Evolutionary conservation across 2,888 invertebrate genomes (phyloP).

Genomic region (Limnephilus auricula): DNA sequence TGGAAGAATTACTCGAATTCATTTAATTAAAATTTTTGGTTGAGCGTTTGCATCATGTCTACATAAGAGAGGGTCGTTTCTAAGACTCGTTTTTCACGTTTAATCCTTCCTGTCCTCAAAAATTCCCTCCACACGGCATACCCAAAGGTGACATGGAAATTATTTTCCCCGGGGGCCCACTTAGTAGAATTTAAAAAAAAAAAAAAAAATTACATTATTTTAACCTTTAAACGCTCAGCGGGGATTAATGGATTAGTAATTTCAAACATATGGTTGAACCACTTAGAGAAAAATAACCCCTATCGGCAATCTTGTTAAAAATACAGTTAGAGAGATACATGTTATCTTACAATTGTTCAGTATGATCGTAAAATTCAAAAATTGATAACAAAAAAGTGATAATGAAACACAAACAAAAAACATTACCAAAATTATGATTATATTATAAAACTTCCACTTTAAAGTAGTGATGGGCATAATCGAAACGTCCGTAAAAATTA

Average conservation of each 20-base stretch:
- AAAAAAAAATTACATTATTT: background rate
- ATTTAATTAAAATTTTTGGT: too few species aligned
- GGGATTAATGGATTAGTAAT: background rate
- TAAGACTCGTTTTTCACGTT: too few species aligned
- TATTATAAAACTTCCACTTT: background rate
- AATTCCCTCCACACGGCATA: too few species aligned
- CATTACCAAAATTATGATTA: background rate
- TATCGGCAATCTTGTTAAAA: background rate
- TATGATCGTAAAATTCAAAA: background rate
- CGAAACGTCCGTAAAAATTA: background rate
- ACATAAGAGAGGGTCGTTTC: too few species aligned
- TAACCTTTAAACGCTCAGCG: background rate
- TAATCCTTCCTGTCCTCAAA: too few species aligned
- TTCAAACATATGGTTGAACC: background rate
- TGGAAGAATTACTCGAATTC: too few species aligned
- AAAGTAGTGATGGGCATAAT: background rate
- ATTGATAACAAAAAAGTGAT: background rate
- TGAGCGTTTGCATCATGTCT: too few species aligned
- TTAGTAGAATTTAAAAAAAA: too few species aligned
- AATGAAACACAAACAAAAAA: background rate
- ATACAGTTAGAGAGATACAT: background rate
- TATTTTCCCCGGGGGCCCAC: too few species aligned
- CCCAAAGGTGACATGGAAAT: too few species aligned
- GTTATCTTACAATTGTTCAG: background rate
- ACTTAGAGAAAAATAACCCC: background rate